Base-by-base conservation (phyloP, 2,113 vertebrate species). In the Nettapus auritus region DNA sequence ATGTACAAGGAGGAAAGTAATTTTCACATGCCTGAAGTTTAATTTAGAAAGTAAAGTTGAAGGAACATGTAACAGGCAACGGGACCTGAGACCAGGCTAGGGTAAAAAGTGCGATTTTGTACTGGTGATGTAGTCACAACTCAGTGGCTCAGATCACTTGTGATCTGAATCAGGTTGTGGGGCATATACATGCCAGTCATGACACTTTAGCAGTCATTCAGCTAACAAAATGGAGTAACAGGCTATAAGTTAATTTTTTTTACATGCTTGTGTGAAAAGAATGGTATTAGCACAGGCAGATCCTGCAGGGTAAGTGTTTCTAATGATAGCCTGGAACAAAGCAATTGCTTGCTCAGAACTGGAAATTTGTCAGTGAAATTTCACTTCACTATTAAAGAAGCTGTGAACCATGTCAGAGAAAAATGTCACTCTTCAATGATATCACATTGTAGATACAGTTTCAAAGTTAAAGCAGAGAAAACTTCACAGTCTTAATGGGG, bases 351-450 rank as follows among this genome's bases (percentile, higher is more conserved):
- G 0, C 26, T 67, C 34, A 38, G 42, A 79, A 46, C 4, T 31
- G 52, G 48, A 88, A 73, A 28, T 16, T 42, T 7, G 5, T 22
- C 17, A 18, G 22, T 21, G 57, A 85, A 81, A 75, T 93, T 86
- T 70, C 15, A 79, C 22, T 76, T 86, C 2, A 5, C 31, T 59
- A 21, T 15, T 93, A 18, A 67, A 74, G 33, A 63, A 67, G n/a
- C 18, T 59, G 25, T 67, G 69, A 50, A 16, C 8, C 3, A 2
- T 34, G 19, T 11, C 0, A 0, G 11, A 60, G 34, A 23, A 75
- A 68, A 86, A 8, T 28, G 12, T 16, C 18, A 23, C 33, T 48
- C 17, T 77, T 83, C 25, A 19, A 25, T 50, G 76, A 21, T n/a
- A 12, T 5, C 9, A 3, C 18, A 22, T 38, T 31, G n/a, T 11